Conservation (phyloP, 2,888 invertebrate genomes). For the Schrankia costaestrigalis region DNA sequence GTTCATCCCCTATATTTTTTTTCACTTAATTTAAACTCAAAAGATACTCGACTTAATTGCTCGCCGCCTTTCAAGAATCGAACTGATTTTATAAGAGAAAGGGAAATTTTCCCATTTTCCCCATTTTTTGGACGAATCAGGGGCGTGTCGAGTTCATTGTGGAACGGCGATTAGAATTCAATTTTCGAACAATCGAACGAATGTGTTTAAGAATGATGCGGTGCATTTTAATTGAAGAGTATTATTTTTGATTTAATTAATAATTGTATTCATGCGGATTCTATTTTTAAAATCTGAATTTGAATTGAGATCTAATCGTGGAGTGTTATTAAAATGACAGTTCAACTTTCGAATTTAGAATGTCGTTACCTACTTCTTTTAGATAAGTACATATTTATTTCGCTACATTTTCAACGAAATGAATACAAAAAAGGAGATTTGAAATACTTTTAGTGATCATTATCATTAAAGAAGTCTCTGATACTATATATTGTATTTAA, state of each 20-base stretch:
- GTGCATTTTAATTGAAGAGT: constrained; percentile 78
- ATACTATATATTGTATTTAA: no score
- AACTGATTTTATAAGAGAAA: constrained; percentile 61
- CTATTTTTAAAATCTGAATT: no score
- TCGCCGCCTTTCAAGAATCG: constrained; percentile 68
- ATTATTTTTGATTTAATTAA: constrained; percentile 47
- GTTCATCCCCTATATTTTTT: constrained; percentile 49
- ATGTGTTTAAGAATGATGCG: constrained; percentile 66
- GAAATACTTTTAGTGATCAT: no score
- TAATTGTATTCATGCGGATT: no score
- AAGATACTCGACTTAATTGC: constrained; percentile 80
- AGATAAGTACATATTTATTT: no score
- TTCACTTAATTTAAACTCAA: constrained; percentile 80
- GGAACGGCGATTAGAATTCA: constrained; percentile 80
- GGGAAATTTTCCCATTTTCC: constrained; percentile 73
- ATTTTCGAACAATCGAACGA: constrained; percentile 75
- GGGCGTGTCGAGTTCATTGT: constrained; percentile 62
- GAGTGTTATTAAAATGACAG: no score
- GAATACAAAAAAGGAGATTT: no score
- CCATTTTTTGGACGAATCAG: constrained; percentile 67
- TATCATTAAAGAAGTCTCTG: no score
- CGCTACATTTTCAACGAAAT: no score
- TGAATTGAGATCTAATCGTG: no score
- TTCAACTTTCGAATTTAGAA: no score
- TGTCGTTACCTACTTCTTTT: no score